phyloP scores from a whole-genome alignment of 2,113 vertebrate genomes.

The Ia io region DNA sequence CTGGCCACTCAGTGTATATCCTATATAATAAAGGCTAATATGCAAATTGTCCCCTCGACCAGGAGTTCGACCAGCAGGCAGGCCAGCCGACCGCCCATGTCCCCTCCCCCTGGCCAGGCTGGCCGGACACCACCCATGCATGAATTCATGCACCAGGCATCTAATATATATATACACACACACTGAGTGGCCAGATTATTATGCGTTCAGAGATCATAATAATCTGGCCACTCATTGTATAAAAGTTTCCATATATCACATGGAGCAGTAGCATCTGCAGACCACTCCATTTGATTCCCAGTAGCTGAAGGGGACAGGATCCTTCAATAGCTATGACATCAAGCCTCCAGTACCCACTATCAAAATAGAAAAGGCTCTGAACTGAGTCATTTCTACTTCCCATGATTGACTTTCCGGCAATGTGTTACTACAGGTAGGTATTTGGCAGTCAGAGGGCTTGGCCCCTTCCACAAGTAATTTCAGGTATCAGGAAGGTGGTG shows the following conservation, averaged over 20 bases:
- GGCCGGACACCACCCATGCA: too few relatives aligned
- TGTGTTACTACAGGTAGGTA: background rate
- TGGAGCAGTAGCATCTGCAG: background rate
- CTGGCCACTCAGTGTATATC: too few relatives aligned
- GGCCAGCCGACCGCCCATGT: too few relatives aligned
- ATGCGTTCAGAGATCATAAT: too few relatives aligned
- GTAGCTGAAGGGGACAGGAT: background rate
- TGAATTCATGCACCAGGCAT: too few relatives aligned
- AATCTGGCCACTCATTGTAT: too few relatives aligned
- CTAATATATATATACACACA: too few relatives aligned
- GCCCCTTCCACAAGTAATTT: background rate
- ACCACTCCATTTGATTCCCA: background rate
- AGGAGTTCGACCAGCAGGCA: too few relatives aligned
- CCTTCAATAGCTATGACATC: background rate
- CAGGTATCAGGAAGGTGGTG: background rate
- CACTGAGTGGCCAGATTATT: too few relatives aligned
- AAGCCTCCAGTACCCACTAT: background rate
- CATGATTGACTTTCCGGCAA: background rate
- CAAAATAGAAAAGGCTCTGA: background rate
- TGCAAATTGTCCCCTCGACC: too few relatives aligned
- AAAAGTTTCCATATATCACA: background rate
- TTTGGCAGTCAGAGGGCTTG: background rate
- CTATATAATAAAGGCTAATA: too few relatives aligned
- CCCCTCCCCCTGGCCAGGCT: too few relatives aligned
- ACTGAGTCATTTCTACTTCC: background rate